A percentile compares a stretch with the other conserved stretches of the same genome.
Conservation (phyloP, 2,113 vertebrate genomes). For the Gopherus flavomarginatus region DNA sequence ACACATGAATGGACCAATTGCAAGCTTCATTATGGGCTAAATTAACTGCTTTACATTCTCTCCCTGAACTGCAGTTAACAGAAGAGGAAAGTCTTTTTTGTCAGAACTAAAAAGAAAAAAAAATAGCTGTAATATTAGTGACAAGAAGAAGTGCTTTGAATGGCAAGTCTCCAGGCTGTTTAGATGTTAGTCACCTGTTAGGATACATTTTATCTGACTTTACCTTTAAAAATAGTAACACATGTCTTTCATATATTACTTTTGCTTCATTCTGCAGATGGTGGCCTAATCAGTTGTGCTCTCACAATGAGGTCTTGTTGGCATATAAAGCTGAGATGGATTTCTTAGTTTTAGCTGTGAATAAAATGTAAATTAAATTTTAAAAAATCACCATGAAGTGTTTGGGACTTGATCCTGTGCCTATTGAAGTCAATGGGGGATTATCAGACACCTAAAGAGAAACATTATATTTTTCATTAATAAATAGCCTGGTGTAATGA, state of each 20-base stretch:
- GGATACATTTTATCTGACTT: neutral
- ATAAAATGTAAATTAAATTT: neutral
- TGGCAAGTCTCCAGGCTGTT: neutral
- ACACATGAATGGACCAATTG: neutral
- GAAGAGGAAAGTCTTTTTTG: neutral
- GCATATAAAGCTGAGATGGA: neutral
- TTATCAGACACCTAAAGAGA: neutral
- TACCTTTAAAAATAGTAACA: constrained; percentile 26
- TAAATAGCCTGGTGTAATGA: neutral
- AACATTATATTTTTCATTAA: neutral
- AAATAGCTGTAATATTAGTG: neutral
- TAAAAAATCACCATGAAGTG: neutral
- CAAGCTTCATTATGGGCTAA: neutral
- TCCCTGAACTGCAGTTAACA: neutral
- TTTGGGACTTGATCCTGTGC: neutral
- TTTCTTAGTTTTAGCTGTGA: neutral
- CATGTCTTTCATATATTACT: neutral
- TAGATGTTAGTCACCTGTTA: neutral
- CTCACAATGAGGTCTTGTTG: neutral
- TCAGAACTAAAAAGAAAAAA: neutral
- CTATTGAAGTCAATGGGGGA: neutral
- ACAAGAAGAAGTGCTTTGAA: neutral
- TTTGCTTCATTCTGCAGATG: neutral
- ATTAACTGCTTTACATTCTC: neutral
- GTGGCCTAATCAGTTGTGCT: neutral